Evolutionary conservation across 2,888 invertebrate genomes (phyloP).

Genomic region (Epinotia demarniana): DNA sequence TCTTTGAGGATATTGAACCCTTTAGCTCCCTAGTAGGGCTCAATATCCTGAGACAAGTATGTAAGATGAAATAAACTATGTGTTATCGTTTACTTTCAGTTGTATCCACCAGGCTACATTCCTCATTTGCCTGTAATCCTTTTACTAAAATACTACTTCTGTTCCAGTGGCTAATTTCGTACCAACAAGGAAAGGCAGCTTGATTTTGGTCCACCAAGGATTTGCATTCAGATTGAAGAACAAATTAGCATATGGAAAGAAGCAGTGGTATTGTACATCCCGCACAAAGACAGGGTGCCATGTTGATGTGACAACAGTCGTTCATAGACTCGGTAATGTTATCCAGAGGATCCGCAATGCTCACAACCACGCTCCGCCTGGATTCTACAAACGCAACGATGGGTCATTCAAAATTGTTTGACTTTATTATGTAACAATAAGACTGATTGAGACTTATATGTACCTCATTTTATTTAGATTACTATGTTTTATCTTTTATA

Average conservation of each 20-base stretch:
- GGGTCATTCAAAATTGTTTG: slow-evolving; percentile 75
- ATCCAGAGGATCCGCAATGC: slow-evolving; percentile 70
- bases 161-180: slow-evolving; percentile 77
- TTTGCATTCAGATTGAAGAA: slow-evolving; percentile 76
- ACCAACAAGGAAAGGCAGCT: slow-evolving; percentile 74
- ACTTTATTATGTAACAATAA: slow-evolving; percentile 43
- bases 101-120: background rate
- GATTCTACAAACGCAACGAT: slow-evolving; percentile 71
- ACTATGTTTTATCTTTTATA: background rate
- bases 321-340: slow-evolving; percentile 62
- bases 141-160: slow-evolving; percentile 37
- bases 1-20: background rate
- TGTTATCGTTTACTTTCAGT: background rate
- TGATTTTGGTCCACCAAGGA: slow-evolving; percentile 71
- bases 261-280: slow-evolving; percentile 78
- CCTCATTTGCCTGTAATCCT: background rate
- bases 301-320: slow-evolving; percentile 72
- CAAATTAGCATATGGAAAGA: slow-evolving; percentile 76
- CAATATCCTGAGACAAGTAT: background rate
- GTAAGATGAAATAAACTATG: background rate
- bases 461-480: slow-evolving; percentile 45
- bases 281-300: slow-evolving; percentile 73
- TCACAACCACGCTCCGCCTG: slow-evolving; percentile 74
- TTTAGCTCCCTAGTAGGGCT: too few relatives aligned
- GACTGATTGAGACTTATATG: slow-evolving; percentile 57